These are phyloP conservation scores for Manacus vitellinus DNA, from an alignment of 2,113 vertebrate genomes.

Conservation along the genomic window DNA sequence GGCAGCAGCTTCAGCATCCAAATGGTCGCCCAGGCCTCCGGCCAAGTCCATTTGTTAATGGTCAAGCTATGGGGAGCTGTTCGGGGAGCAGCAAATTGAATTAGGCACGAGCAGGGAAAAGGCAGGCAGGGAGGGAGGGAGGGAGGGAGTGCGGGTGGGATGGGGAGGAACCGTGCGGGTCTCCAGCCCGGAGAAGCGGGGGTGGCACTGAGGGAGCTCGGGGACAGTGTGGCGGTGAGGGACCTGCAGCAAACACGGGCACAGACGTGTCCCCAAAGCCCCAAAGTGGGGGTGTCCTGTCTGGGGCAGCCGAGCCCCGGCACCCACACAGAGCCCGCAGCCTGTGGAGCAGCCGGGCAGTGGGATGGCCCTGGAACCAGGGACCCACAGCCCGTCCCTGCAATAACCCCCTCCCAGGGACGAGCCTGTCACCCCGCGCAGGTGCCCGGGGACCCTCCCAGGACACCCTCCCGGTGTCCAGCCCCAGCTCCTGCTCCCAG, in stretches of 20 bases:
- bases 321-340: too few relatives aligned
- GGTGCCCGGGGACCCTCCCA: fast-evolving
- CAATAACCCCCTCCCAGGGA: background rate
- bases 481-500: background rate
- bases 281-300: background rate
- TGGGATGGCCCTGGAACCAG: background rate
- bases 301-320: fast-evolving
- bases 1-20: background rate
- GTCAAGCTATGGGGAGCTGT: background rate
- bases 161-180: background rate
- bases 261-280: background rate
- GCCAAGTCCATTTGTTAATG: background rate
- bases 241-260: fast-evolving
- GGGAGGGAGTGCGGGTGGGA: background rate
- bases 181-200: fast-evolving
- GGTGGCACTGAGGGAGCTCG: background rate
- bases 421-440: fast-evolving
- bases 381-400: background rate
- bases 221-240: fast-evolving
- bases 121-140: background rate
- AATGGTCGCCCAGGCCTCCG: background rate
- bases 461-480: background rate
- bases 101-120: background rate
- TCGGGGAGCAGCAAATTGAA: background rate
- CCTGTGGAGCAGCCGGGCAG: background rate